Base-by-base conservation (phyloP, 2,888 invertebrate species). In the Liodrosophila aerea region DNA sequence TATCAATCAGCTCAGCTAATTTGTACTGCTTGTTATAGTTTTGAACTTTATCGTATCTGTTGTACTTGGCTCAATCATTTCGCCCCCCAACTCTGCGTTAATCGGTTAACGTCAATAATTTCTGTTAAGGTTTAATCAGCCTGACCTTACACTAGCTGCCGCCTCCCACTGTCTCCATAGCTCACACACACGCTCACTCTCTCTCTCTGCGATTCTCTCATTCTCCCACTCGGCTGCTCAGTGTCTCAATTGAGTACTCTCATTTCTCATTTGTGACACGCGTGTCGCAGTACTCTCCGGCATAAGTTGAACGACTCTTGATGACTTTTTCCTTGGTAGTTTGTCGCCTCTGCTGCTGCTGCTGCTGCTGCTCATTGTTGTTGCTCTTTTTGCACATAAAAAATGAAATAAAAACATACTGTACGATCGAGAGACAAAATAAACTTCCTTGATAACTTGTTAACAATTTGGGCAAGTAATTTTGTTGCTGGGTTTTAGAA, bases 291-390 rank as follows among this genome's bases (percentile, higher is more conserved):
- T 13, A 27, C 54, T 64, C 68, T 47, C 31, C 40, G 34, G 52
- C 56, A 54, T 44, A 73, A 73, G 85, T 86, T 85, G 85, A 86
- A 85, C 85, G 85, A 86, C 86, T 76, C 76, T 80, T 85, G 71
- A 67, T 72, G 58, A 73, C 54, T 76, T 77, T 76, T 85, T 86
- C 85, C 86, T 85, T 85, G 85, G 80, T 76, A 56, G 53, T 60
- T 61, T 61, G 34, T 44, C 54, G 53, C 29, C 34, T 29, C 34
- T 44, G 15, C 39, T 30, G 39, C 39, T 52, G 29, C n/a, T 49
- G 27, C 36, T 50, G 37, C 29, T 33, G 56, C 66, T 64, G 57
- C 43, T 69, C 52, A n/a, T 66, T 67, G 36, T 15, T 36, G 12
- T 39, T 18, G 7, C 3, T 34, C 12, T 12, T 12, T 34, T 34